phyloP scores from a whole-genome alignment of 2,797 vertebrate genomes.

The Melanotaenia maccullochi region DNA sequence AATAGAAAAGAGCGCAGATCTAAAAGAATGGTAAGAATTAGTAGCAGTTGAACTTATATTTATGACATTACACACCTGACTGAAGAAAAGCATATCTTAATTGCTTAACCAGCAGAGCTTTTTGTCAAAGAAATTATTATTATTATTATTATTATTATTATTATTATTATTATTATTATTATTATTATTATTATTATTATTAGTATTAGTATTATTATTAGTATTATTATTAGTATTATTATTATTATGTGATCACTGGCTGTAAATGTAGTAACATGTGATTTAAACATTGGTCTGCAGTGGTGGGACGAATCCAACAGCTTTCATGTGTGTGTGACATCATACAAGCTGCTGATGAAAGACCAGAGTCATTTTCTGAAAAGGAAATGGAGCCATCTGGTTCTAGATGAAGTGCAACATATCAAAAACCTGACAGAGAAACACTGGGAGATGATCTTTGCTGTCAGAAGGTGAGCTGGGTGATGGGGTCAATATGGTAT shows the following conservation, averaged over 20 bases:
- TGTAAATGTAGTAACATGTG: not conserved
- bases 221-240: too few relatives aligned
- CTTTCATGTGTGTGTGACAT: constrained; percentile 92
- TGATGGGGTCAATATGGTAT: not conserved
- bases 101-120: too few relatives aligned
- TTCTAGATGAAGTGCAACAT: constrained; percentile 93
- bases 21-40: constrained; percentile 89
- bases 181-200: too few relatives aligned
- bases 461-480: constrained; percentile 84
- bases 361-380: constrained; percentile 89
- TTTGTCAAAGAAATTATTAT: too few relatives aligned
- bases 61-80: not conserved
- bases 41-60: not conserved
- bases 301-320: constrained; percentile 90
- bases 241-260: not conserved
- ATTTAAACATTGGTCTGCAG: constrained; percentile 67
- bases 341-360: constrained; percentile 94
- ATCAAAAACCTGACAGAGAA: constrained; percentile 92
- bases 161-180: too few relatives aligned
- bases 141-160: too few relatives aligned
- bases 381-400: constrained; percentile 89
- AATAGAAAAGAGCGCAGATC: constrained; percentile 89
- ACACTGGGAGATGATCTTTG: constrained; percentile 92
- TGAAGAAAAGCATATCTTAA: not conserved
- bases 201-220: too few relatives aligned